Evolutionary conservation across 2,888 invertebrate genomes (phyloP), one percentile per base, ranked within the genome.

Genomic region (Drosophila maculinotata): DNA sequence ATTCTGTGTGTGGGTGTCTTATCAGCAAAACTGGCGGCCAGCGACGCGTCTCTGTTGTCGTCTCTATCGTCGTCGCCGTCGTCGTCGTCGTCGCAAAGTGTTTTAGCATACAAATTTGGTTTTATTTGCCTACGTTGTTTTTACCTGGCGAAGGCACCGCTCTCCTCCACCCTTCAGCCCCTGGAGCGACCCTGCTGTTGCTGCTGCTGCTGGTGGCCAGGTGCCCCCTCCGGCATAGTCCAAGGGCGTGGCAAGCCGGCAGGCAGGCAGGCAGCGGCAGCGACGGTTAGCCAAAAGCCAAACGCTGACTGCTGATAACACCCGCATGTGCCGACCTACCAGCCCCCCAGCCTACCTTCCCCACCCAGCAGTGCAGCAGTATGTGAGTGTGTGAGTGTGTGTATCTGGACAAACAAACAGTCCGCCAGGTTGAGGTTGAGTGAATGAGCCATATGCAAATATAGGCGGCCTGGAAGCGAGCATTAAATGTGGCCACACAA

Each of bases 21-120:
- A 73, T 78, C 76, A 72, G 69, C 38, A 58, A 17, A 26, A 58
- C 60, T 71, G 62, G 53, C 77, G 75, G 58, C 53, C 64, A 74
- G 76, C 81, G 63, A 68, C 70, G 57, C 52, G 49, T 38, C 53
- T n/a, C n/a, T n/a, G n/a, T n/a, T n/a, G 44, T 8, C 63, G 52
- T n/a, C n/a, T n/a, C n/a, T n/a, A n/a, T 45, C 60, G 53, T 49
- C 52, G 31, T 25, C 39, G 48, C 17, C 54, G 49, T 26, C 57
- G 47, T 47, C 49, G 54, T 45, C 69, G 63, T 47, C 48, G 48
- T 73, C 54, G 82, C 82, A 82, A 84, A 83, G 82, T 82, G 83
- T 85, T 85, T 85, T 85, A 79, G 83, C 83, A 84, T 84, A 85
- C 77, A 85, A 82, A 84, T 84, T 84, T 73, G 82, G 77, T 84